These are phyloP conservation scores for Merops nubicus DNA, from an alignment of 2,113 vertebrate genomes.

Conservation along the genomic window DNA sequence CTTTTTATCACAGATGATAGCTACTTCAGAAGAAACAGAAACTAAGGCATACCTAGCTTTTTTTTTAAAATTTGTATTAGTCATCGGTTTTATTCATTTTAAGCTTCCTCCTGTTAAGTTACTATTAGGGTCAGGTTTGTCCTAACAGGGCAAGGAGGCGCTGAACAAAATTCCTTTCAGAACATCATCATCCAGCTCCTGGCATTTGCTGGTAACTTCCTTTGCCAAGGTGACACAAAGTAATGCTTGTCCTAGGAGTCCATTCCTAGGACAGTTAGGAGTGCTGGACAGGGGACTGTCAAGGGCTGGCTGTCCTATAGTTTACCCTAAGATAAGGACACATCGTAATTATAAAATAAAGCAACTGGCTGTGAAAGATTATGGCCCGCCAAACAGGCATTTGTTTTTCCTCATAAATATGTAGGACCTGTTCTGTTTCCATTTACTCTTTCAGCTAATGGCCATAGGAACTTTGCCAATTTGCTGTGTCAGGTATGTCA, in stretches of 20 bases:
- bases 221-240: neutral
- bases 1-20: neutral
- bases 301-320: neutral
- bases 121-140: neutral
- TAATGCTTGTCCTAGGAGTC: neutral
- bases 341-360: neutral
- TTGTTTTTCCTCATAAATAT: conserved; percentile 28
- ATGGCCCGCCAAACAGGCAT: neutral
- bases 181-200: neutral
- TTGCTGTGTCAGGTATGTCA: conserved; percentile 32
- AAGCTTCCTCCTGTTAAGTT: neutral
- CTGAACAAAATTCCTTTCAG: neutral
- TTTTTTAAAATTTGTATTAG: neutral
- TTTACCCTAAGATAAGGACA: neutral
- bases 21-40: neutral
- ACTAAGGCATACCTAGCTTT: neutral
- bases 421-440: conserved; percentile 14
- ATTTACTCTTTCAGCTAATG: conserved; percentile 23
- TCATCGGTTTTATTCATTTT: neutral
- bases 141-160: neutral
- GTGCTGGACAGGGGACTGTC: neutral
- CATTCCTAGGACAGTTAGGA: neutral
- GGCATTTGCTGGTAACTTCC: neutral
- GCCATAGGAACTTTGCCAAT: neutral
- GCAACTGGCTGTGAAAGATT: conserved; percentile 23